Base-by-base conservation (phyloP, 2,888 invertebrate species). In the Leptopilina drosophilae region DNA sequence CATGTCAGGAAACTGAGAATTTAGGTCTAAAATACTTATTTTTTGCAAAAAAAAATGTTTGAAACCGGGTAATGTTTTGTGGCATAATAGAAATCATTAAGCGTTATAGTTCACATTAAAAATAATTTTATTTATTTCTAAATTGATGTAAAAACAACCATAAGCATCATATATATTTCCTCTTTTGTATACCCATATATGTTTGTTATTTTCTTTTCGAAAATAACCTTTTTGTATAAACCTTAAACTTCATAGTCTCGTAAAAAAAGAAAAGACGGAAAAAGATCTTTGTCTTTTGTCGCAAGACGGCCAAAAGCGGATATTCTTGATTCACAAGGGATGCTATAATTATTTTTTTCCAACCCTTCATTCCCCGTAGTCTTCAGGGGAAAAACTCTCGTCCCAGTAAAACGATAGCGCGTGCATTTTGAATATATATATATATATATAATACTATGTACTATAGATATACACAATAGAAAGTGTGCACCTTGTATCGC, bases 171-270 rank as follows among this genome's bases (percentile, higher is more conserved):
- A 49, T 20, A 49, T 11, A 49, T 49, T 9, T 8, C 11, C 8
- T 9, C 11, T 5, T 49, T 49, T 49, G 8, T 49, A 9, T 20
- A 20, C 20, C 20, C 20, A 20, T 49, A 2, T 11, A 49, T 6
- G 8, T 8, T 49, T 49, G 11, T 6, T 49, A 9, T 49, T 49
- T 49, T 49, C 11, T 20, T 46, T 46, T 46, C 46, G 20, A 26
- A 40, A 42, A 40, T 40, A 81, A 75, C 81, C 20, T 49, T 49
- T 64, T 49, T 53, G 67, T 67, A 56, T 79, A 77, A 73, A 78
- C 56, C 77, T 66, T 64, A 53, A 56, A 59, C 80, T 77, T 14
- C 69, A 49, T 69, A 49, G 65, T 59, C 78, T 59, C 46, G 42
- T 77, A 77, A 77, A 62, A 20, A 62, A 46, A 46, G 46, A 42